These are phyloP conservation scores for Sus cebifrons DNA, from an alignment of 2,797 vertebrate species.

Conservation along the genomic window DNA sequence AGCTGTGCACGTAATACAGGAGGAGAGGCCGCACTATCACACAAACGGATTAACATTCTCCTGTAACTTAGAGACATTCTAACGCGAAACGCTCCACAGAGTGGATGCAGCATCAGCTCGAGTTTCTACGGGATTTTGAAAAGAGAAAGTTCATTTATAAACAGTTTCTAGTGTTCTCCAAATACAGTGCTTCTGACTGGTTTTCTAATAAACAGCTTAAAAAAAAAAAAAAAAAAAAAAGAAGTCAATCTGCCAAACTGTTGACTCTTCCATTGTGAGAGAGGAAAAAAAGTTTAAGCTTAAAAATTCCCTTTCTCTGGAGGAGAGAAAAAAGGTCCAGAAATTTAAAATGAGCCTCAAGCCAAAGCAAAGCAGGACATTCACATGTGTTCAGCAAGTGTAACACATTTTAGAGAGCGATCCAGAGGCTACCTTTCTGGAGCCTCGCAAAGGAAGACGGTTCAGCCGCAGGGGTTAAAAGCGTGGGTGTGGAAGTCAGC, in stretches of 20 bases:
- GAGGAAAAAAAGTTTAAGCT: conserved; percentile 37
- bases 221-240: conserved; percentile 22
- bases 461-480: conserved; percentile 91
- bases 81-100: background rate
- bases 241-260: background rate
- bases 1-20: background rate
- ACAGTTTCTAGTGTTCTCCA: conserved; percentile 46
- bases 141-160: conserved; percentile 36
- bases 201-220: background rate
- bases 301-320: background rate
- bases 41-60: conserved; percentile 20
- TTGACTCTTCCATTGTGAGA: conserved; percentile 7
- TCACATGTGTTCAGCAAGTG: conserved; percentile 82
- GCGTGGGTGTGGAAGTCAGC: conserved; percentile 94
- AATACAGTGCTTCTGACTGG: background rate
- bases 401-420: conserved; percentile 83
- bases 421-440: conserved; percentile 89
- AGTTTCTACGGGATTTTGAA: conserved; percentile 40
- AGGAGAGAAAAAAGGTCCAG: background rate
- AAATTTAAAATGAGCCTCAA: conserved; percentile 61
- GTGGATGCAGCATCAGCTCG: background rate
- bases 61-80: conserved; percentile 22
- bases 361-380: conserved; percentile 72
- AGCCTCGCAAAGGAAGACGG: conserved; percentile 88
- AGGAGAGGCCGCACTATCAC: background rate